A percentile compares a stretch with the other conserved stretches of the same genome.
phyloP scores from a whole-genome alignment of 2,113 vertebrate species.

The Erythrocercus mccallii region DNA sequence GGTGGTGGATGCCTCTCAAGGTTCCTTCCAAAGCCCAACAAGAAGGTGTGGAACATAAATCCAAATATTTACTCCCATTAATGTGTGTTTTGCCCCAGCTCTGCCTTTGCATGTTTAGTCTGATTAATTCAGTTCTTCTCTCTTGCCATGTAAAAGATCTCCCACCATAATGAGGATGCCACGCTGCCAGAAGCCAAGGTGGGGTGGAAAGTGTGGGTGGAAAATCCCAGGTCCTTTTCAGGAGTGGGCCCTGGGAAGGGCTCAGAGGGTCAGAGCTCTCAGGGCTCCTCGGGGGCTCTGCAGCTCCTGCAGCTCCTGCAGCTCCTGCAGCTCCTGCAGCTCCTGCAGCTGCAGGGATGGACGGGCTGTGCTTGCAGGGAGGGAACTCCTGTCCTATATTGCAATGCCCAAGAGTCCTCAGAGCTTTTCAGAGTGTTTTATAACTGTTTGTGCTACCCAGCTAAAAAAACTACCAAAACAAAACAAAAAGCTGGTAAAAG shows the following conservation, averaged over 20 bases:
- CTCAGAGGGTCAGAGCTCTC: accelerated
- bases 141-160: background rate
- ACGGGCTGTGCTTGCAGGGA: background rate
- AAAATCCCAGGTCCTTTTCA: accelerated
- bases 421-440: background rate
- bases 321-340: background rate
- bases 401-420: background rate
- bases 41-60: background rate
- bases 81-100: background rate
- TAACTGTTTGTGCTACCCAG: background rate
- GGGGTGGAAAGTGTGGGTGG: background rate
- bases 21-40: background rate
- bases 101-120: background rate
- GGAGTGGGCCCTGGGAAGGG: background rate
- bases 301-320: background rate
- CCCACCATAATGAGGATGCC: accelerated
- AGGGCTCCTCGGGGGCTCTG: too few species aligned
- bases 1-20: background rate
- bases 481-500: slow-evolving; percentile 3
- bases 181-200: background rate
- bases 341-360: background rate
- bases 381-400: background rate
- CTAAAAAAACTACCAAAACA: background rate
- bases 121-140: background rate
- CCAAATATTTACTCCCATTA: background rate